A percentile compares a stretch with the other conserved stretches of the same genome.
phyloP scores from a whole-genome alignment of 2,888 invertebrate genomes.

The Poecilobothrus nobilitatus region DNA sequence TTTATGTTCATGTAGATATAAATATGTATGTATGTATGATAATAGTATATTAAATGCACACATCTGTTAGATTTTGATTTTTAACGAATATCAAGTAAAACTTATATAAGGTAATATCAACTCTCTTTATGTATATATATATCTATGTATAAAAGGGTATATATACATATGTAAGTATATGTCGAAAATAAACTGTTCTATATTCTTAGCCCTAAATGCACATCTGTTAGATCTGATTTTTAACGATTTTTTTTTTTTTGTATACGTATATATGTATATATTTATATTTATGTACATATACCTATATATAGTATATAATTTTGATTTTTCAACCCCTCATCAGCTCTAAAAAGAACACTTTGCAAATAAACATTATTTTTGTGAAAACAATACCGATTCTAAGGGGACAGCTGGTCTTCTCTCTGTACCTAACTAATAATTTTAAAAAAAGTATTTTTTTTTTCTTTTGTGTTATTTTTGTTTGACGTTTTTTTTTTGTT shows the following conservation, averaged over 20 bases:
- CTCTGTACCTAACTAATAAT: constrained; percentile 3
- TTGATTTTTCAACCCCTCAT: constrained; percentile 3
- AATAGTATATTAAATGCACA: background rate
- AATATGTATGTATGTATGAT: background rate
- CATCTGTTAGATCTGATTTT: constrained; percentile 6
- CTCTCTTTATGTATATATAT: too few species aligned
- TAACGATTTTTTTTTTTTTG: background rate
- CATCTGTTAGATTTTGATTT: constrained; percentile 6
- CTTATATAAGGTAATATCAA: background rate
- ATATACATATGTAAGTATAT: background rate
- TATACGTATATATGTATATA: background rate
- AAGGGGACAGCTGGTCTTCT: constrained; percentile 6
- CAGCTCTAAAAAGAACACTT: background rate
- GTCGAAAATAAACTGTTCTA: background rate
- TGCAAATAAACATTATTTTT: constrained; percentile 2
- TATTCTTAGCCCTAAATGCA: constrained; percentile 5
- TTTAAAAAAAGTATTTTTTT: background rate
- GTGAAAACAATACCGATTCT: constrained; percentile 2
- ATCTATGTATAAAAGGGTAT: background rate
- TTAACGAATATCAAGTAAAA: background rate
- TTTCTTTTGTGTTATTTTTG: background rate
- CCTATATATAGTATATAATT: background rate
- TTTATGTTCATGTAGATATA: background rate
- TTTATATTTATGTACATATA: too few species aligned
- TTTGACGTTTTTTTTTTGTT: background rate